phyloP scores from a whole-genome alignment of 2,888 invertebrate genomes.

The Drosophila trichaetosa region DNA sequence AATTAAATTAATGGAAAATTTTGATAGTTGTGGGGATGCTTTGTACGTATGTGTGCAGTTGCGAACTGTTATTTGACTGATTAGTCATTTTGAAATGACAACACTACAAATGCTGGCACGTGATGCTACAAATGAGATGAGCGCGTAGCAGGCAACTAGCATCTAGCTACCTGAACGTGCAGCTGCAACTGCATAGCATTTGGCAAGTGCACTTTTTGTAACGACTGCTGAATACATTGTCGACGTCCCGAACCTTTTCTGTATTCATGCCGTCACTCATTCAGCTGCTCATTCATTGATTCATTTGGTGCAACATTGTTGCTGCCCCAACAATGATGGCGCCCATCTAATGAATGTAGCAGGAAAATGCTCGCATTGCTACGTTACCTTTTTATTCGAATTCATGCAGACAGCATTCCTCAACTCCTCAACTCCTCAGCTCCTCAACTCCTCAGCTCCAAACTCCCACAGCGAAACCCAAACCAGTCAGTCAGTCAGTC shows the following conservation, averaged over 20 bases:
- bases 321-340: slow-evolving; percentile 53
- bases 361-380: slow-evolving; percentile 42
- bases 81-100: slow-evolving; percentile 71
- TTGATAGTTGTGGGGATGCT: slow-evolving; percentile 7
- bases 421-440: not conserved
- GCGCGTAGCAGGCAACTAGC: slow-evolving; percentile 27
- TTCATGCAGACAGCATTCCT: slow-evolving; percentile 2
- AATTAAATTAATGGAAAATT: slow-evolving; percentile 74
- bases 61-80: slow-evolving; percentile 69
- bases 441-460: not conserved
- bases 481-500: not conserved
- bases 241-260: slow-evolving; percentile 54
- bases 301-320: slow-evolving; percentile 78
- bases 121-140: slow-evolving; percentile 36
- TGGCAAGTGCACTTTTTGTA: slow-evolving; percentile 69
- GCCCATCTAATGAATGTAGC: slow-evolving; percentile 71
- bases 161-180: slow-evolving; percentile 13
- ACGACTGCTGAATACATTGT: slow-evolving; percentile 75
- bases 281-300: slow-evolving; percentile 46
- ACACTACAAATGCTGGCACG: slow-evolving; percentile 71
- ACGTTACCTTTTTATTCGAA: slow-evolving; percentile 50
- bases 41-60: not conserved
- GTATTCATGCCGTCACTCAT: slow-evolving; percentile 62
- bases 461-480: not conserved
- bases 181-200: slow-evolving; percentile 26